Evolutionary conservation across 92 coral and sea anemone genomes (phyloP).

Genomic region (Nematostella vectensis): DNA sequence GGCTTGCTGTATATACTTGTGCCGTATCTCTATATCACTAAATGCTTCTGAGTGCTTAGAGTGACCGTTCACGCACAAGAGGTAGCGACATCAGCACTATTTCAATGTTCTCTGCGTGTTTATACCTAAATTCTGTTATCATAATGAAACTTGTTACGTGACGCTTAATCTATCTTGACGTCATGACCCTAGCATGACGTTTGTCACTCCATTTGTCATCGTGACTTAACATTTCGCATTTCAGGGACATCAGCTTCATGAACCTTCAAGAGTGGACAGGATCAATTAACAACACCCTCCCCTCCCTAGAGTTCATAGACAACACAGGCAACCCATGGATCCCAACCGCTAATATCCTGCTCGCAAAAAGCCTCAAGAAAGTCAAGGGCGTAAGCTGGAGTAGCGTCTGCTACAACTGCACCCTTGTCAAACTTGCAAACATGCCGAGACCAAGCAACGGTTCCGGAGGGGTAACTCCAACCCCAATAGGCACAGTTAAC

Average conservation of each 20-base stretch:
- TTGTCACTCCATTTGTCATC: too few relatives aligned
- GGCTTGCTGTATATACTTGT: too few relatives aligned
- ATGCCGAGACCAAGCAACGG: not conserved
- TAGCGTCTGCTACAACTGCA: slow-evolving; percentile 11
- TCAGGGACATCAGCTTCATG: slow-evolving; percentile 26
- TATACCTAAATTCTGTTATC: too few relatives aligned
- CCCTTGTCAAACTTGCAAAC: not conserved
- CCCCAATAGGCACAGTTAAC: not conserved
- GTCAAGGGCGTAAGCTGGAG: slow-evolving; percentile 21
- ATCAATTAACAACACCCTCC: slow-evolving; percentile 10
- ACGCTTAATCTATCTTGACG: too few relatives aligned
- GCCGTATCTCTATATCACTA: too few relatives aligned
- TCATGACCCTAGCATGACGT: too few relatives aligned
- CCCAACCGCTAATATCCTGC: slow-evolving; percentile 14
- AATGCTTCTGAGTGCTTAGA: too few relatives aligned
- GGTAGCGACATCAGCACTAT: too few relatives aligned
- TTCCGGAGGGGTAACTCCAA: not conserved
- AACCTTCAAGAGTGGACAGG: slow-evolving; percentile 22
- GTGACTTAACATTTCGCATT: too few relatives aligned
- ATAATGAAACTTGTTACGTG: too few relatives aligned
- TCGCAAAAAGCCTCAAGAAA: not conserved
- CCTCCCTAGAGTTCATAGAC: slow-evolving; percentile 16
- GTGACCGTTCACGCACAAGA: too few relatives aligned
- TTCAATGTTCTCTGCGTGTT: too few relatives aligned
- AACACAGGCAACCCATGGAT: slow-evolving; percentile 32